These are phyloP conservation scores for Chamaedrilus cognettii DNA, from an alignment of 2,888 invertebrate species.

Conservation along the genomic window DNA sequence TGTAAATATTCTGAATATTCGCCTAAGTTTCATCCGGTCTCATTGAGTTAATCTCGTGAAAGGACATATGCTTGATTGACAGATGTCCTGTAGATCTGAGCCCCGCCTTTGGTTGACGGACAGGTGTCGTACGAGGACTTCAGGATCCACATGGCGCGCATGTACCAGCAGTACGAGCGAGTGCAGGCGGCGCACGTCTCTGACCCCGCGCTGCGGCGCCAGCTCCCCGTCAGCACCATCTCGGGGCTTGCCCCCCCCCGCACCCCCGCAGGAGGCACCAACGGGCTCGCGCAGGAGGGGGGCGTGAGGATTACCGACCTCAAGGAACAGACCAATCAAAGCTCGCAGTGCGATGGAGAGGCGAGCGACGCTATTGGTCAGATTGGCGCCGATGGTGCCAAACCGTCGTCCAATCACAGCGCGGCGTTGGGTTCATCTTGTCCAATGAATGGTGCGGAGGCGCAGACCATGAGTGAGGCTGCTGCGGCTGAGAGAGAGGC, in stretches of 20 bases:
- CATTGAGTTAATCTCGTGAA: no score
- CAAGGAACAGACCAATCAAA: conserved; percentile 30
- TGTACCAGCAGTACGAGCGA: conserved; percentile 78
- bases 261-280: conserved; percentile 92
- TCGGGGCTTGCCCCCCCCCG: conserved; percentile 72
- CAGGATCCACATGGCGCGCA: conserved; percentile 94
- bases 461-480: conserved; percentile 29
- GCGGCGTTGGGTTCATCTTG: conserved; percentile 9
- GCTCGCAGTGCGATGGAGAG: conserved; percentile 16
- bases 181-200: conserved; percentile 93
- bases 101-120: no score
- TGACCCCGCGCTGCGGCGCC: conserved; percentile 89
- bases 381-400: no score
- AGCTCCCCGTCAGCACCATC: conserved; percentile 93
- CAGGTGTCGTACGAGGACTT: conserved; percentile 98
- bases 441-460: no score
- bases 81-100: no score
- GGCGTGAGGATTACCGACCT: conserved; percentile 51
- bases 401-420: not conserved
- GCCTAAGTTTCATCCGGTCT: no score
- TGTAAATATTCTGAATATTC: no score
- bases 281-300: conserved; percentile 65
- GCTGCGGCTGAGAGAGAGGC: conserved; percentile 27
- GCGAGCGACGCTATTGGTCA: not conserved
- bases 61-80: no score